Percentiles rank a stretch among this genome's conserved stretches.
These are phyloP conservation scores for Strongylocentrotus purpuratus DNA, from an alignment of 35 echinoderm and acorn worm species.

Conservation along the genomic window DNA sequence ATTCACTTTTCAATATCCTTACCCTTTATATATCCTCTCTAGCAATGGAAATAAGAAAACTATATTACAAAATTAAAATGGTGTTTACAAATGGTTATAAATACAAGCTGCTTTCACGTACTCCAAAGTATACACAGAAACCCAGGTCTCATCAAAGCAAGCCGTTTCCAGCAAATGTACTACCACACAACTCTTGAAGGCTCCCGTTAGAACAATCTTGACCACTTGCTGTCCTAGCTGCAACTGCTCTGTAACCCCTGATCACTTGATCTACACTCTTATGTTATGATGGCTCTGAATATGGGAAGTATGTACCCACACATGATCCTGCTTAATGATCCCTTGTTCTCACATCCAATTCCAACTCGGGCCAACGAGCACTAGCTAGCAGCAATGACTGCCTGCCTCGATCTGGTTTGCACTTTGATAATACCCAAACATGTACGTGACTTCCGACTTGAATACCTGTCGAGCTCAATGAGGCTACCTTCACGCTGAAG, in stretches of 20 bases:
- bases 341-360: no score
- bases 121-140: neutral
- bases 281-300: neutral
- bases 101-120: no score
- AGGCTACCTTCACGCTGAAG: conserved; percentile 37
- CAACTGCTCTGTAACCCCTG: neutral
- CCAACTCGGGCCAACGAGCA: no score
- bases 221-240: neutral
- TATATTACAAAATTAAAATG: no score
- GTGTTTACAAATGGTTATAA: no score
- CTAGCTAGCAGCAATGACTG: no score
- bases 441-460: conserved; percentile 34
- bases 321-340: neutral
- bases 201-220: neutral
- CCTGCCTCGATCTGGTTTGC: neutral
- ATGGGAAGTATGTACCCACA: neutral
- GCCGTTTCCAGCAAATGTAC: neutral
- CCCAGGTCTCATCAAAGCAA: neutral
- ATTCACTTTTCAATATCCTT: no score
- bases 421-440: neutral
- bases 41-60: no score
- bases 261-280: neutral
- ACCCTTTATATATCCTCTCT: no score
- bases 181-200: neutral
- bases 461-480: conserved; percentile 26